These are phyloP conservation scores for Zaprionus africanus DNA, from an alignment of 1,140 invertebrate species.

Conservation along the genomic window DNA sequence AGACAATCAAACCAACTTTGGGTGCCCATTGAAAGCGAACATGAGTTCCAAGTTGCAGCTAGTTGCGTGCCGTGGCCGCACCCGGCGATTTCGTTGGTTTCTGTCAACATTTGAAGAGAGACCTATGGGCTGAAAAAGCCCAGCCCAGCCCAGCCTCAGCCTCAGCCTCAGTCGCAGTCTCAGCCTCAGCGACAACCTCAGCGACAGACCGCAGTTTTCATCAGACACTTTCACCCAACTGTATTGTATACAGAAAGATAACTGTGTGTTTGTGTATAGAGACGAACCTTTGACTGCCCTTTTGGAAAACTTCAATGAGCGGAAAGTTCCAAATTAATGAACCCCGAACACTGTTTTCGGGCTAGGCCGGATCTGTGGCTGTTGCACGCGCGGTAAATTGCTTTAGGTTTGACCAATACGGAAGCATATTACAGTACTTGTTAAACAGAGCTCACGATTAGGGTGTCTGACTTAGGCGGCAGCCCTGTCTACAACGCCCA, in stretches of 20 bases:
- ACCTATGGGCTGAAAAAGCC: slow-evolving; percentile 34
- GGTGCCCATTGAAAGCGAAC: slow-evolving; percentile 70
- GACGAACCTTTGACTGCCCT: slow-evolving; percentile 47
- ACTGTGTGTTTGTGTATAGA: slow-evolving; percentile 23
- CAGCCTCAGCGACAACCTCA: slow-evolving; percentile 8
- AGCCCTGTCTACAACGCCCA: background rate
- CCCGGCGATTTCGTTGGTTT: slow-evolving; percentile 49
- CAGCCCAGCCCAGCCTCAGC: background rate
- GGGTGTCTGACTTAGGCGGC: background rate
- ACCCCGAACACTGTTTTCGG: slow-evolving; percentile 45
- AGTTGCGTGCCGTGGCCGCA: slow-evolving; percentile 54
- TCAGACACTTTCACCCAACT: slow-evolving; percentile 78
- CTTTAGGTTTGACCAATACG: slow-evolving; percentile 57
- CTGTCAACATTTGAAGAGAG: slow-evolving; percentile 61
- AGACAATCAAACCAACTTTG: slow-evolving; percentile 28
- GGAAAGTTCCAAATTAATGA: slow-evolving; percentile 60
- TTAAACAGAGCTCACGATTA: background rate
- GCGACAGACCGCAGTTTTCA: slow-evolving; percentile 44
- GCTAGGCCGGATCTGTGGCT: background rate
- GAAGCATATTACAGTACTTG: slow-evolving; percentile 52
- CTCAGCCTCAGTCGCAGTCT: slow-evolving; percentile 15
- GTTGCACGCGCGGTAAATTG: slow-evolving; percentile 47
- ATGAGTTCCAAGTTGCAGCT: slow-evolving; percentile 66
- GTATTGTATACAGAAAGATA: slow-evolving; percentile 49
- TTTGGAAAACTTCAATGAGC: slow-evolving; percentile 72